Base-by-base conservation (phyloP, 2,797 vertebrate species). In the Megalops cyprinoides region DNA sequence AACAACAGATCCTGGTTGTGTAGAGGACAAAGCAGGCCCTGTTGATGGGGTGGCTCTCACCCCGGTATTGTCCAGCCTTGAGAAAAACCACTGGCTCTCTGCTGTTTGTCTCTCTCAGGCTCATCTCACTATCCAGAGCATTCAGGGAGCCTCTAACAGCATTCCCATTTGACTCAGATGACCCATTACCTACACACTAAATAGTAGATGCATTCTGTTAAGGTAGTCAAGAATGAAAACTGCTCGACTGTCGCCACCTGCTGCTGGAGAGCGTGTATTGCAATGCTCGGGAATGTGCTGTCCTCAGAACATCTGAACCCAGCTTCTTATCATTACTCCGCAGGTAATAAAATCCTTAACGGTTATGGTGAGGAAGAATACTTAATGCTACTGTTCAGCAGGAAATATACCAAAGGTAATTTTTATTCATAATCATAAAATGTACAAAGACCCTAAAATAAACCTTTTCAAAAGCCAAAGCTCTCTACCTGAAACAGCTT, bases 171-270 rank as follows among this genome's bases (percentile, higher is more conserved):
- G 86, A 81, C 85, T 85, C 87, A 67, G 87, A 90, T 82, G 87
- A 87, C 65, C 88, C 85, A 20, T 90, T 90, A 87, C 86, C 93
- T 94, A 48, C 18, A 79, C 9, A 77, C 8, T 84, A 85, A 84
- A 86, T 12, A 83, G n/a, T 37, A 20, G 23, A 53, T 55, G 31
- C 62, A 15, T 9, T 34, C 31, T 56, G 18, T 34, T 28, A 58
- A 14, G 42, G 48, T 25, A 48, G 9, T 0, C 7, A 65, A 23
- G 44, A 31, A 34, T 4, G 18, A 79, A 58, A 55, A 46, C 31
- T 49, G 28, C 14, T 4, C 60, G 15, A 39, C 2, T 71, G 49
- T 46, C 49, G 51, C 76, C 76, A 62, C 60, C 81, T 82, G 65
- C 12, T 78, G 76, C 7, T 14, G 31, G 39, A 74, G 51, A 39